phyloP scores from a whole-genome alignment of 2,888 invertebrate species.

The Rotaria macrura region DNA sequence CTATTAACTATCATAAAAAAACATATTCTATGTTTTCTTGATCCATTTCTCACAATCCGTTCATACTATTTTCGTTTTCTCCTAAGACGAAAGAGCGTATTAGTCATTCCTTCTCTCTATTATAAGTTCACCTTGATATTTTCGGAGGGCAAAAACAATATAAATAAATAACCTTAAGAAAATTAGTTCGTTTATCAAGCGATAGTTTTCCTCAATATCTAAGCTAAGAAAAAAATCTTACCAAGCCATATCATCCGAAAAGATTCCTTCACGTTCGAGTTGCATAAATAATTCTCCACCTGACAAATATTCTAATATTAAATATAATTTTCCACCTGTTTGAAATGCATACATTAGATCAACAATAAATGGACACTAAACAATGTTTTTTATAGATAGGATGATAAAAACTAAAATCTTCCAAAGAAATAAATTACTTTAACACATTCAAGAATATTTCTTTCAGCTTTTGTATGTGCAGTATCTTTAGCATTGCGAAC shows the following conservation, averaged over 20 bases:
- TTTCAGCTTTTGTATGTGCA: constrained; percentile 96
- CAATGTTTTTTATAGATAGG: background rate
- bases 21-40: too few species aligned
- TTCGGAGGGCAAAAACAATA: too few species aligned
- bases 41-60: too few species aligned
- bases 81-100: too few species aligned
- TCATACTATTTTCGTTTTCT: too few species aligned
- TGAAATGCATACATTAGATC: constrained; percentile 98
- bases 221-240: constrained; percentile 48
- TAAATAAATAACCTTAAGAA: too few species aligned
- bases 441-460: constrained; percentile 96
- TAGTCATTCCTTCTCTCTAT: too few species aligned
- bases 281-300: constrained; percentile 99
- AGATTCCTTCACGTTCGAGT: constrained; percentile 93
- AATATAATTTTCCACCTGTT: constrained; percentile 94
- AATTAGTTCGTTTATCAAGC: too few species aligned
- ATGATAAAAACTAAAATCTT: too few species aligned
- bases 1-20: too few species aligned
- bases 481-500: constrained; percentile 98
- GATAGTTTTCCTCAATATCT: too few species aligned
- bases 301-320: constrained; percentile 95
- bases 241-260: constrained; percentile 94
- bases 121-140: too few species aligned
- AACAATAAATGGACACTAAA: constrained; percentile 93
- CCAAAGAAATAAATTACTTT: constrained; percentile 60